Evolutionary conservation across 2,888 invertebrate genomes (phyloP).

Genomic region (Tachystola acroxantha): DNA sequence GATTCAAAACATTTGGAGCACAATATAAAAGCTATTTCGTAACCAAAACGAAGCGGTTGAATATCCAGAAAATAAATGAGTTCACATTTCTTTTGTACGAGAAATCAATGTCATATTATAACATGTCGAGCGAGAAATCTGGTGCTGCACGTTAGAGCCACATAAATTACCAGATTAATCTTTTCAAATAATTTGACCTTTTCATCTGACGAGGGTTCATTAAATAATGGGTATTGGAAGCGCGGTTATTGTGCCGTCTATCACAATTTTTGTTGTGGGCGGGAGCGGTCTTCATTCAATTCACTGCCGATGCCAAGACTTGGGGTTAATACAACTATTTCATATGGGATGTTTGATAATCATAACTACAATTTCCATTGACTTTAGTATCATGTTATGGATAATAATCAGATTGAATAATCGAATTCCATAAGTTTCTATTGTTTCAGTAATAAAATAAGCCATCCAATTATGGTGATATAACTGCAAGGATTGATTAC

Average conservation of each 20-base stretch:
- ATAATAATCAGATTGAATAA: constrained; percentile 11
- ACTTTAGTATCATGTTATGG: constrained; percentile 6
- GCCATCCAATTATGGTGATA: constrained; percentile 15
- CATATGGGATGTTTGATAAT: constrained; percentile 20
- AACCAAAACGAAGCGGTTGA: constrained; percentile 21
- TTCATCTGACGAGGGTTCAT: constrained; percentile 77
- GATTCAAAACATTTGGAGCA: constrained; percentile 27
- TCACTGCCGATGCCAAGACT: constrained; percentile 18
- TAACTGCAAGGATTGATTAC: constrained; percentile 9
- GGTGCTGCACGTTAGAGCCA: constrained; percentile 60
- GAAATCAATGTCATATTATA: constrained; percentile 57
- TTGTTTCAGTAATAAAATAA: constrained; percentile 17
- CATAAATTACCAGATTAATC: constrained; percentile 77
- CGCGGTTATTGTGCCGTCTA: constrained; percentile 73
- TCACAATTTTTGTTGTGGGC: constrained; percentile 67
- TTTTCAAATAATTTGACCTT: constrained; percentile 78
- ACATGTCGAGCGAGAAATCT: constrained; percentile 61
- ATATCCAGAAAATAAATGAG: constrained; percentile 30
- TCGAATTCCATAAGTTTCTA: constrained; percentile 21
- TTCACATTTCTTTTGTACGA: constrained; percentile 38
- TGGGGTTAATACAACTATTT: constrained; percentile 6
- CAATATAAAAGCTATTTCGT: constrained; percentile 14
- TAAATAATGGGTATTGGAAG: constrained; percentile 74
- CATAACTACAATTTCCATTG: constrained; percentile 9
- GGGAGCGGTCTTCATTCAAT: constrained; percentile 38